phyloP scores from a whole-genome alignment of 2,113 vertebrate genomes.

The Catharus bicknelli region DNA sequence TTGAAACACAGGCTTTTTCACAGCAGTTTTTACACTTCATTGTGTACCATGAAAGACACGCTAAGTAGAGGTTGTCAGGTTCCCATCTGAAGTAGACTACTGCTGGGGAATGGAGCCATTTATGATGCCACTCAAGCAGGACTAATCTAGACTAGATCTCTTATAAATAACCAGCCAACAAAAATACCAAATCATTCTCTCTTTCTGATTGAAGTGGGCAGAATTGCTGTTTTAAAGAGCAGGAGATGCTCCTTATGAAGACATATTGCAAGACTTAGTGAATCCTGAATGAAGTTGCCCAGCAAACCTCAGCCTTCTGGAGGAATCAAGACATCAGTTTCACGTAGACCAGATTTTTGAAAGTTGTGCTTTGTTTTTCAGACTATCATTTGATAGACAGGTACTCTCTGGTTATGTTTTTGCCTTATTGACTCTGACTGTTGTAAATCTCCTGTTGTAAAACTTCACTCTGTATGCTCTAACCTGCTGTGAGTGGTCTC shows the following conservation, averaged over 20 bases:
- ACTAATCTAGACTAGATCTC: conserved; percentile 81
- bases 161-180: conserved; percentile 77
- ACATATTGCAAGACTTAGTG: conserved; percentile 41
- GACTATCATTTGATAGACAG: not conserved
- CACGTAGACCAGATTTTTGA: not conserved
- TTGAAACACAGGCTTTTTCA: conserved; percentile 79
- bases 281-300: not conserved
- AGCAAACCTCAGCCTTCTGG: not conserved
- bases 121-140: conserved; percentile 82
- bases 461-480: not conserved
- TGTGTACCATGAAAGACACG: conserved; percentile 78
- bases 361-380: not conserved
- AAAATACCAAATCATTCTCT: conserved; percentile 70
- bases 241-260: conserved; percentile 60
- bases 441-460: conserved; percentile 11
- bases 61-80: conserved; percentile 84
- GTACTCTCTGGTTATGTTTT: not conserved
- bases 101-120: conserved; percentile 78
- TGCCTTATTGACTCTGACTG: not conserved
- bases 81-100: conserved; percentile 75
- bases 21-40: conserved; percentile 82
- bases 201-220: conserved; percentile 57
- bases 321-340: not conserved
- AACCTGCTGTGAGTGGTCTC: not conserved
- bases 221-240: conserved; percentile 62